Base-by-base conservation (phyloP, 1,140 invertebrate species). In the Camponotus floridanus region DNA sequence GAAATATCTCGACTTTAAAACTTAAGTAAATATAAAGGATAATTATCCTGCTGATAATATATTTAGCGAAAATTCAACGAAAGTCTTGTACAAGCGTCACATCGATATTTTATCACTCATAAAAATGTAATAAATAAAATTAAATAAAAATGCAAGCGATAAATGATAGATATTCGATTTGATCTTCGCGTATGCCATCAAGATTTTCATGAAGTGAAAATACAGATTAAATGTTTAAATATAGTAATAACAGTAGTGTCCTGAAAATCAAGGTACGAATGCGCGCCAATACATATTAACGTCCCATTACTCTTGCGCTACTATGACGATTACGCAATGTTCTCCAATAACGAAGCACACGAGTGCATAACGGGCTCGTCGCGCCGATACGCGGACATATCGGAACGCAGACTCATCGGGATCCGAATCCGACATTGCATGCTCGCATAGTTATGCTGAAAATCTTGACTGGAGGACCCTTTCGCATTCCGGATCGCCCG, bases 381-480 rank as follows among this genome's bases (percentile, higher is more conserved):
- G 26, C 51, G 67, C 67, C 36, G 64, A 70, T 18, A 36, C n/a
- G 39, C 67, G 36, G 79, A 81, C 55, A 73, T 81, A 81, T 81
- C 67, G 68, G 79, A 59, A 83, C 79, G 79, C 79, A 74, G 68
- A 74, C 55, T 61, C 79, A 15, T 81, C 48, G 48, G 48, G 79
- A 83, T 74, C 68, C 68, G 79, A 62, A 83, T 83, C 48, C 57
- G 64, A n/a, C 48, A 31, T 2, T 73, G 70, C 57, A 21, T 59
- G 36, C 61, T 48, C 73, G 59, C 33, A 15, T 36, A 85, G 71
- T n/a, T 86, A 92, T 92, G 91, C 87, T 85, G 89, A 86, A 90
- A 91, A 92, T 92, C 86, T 88, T 88, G 85, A 68, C 76, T 78
- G 76, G 83, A 90, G 89, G 90, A 91, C 90, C 91, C 92, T 92